Evolutionary conservation across 2,888 invertebrate species (phyloP), one percentile per base, ranked within the genome.

Genomic region (Hydropsyche betteni): DNA sequence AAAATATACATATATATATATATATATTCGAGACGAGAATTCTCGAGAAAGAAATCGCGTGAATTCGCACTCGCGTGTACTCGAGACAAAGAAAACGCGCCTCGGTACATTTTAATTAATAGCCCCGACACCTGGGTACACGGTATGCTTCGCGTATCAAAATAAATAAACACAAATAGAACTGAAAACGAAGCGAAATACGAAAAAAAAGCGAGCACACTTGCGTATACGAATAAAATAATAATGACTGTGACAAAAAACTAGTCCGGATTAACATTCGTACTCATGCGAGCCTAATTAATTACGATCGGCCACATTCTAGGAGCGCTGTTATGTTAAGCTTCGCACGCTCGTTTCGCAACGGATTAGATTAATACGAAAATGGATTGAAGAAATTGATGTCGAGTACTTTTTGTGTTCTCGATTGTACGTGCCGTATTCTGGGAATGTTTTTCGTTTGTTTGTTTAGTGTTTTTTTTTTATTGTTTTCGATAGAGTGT

Each of bases 51-150:
- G 44, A 44, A 44, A 44, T 44, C 44, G 44, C 44, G 44, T 44
- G 44, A 44, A 44, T 44, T 44, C 10, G 44, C 44, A 44, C 44
- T 44, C 44, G 44, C 44, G 44, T 44, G 44, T 44, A 44, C n/a
- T 12, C 34, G 64, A 64, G 36, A 64, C 64, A 64, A 64, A 64
- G 36, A 64, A 64, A 64, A 44, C 44, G 44, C 64, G 64, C 58
- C 24, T 14, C 34, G 58, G 38, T 76, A 77, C 75, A 75, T 75
- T 77, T 75, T 77, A 77, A 75, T 77, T 77, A 77, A 77, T 77
- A 75, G 61, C 52, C 77, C 71, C 58, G 38, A 44, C 64, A 69
- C 73, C 72, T 61, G 75, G 68, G 72, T 72, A 72, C 72, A 72
- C 55, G 61, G 55, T 55, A 71, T 55, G 55, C 36, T 71, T 52